phyloP scores from a whole-genome alignment of 2,888 invertebrate genomes.

The Ichneumon xanthorius region DNA sequence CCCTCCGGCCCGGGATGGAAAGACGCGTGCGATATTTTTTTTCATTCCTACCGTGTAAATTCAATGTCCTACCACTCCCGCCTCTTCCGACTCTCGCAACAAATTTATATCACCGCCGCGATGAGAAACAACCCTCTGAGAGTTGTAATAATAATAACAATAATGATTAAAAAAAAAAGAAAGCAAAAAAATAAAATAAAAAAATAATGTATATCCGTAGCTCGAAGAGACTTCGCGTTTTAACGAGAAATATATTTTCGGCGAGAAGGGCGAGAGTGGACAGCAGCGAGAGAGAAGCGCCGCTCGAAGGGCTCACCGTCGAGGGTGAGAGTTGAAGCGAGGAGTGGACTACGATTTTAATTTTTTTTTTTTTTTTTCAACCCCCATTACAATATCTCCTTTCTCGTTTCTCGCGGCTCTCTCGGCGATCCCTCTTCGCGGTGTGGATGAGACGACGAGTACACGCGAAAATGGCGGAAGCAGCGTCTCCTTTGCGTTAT shows the following conservation, averaged over 20 bases:
- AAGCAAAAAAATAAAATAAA: neutral
- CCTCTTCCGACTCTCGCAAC: conserved; percentile 30
- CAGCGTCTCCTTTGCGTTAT: conserved; percentile 40
- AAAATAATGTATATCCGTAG: neutral
- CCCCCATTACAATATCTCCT: conserved; percentile 20
- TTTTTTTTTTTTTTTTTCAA: conserved; percentile 54
- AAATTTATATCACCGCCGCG: conserved; percentile 42
- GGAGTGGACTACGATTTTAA: conserved; percentile 64
- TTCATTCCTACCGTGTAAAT: conserved; percentile 55
- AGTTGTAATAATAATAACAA: conserved; percentile 42
- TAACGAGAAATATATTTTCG: conserved; percentile 66
- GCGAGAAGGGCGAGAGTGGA: conserved; percentile 50
- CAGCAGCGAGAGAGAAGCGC: conserved; percentile 12
- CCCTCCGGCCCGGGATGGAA: conserved; percentile 47
- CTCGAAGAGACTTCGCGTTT: conserved; percentile 50
- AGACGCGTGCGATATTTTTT: conserved; percentile 68
- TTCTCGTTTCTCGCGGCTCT: conserved; percentile 33
- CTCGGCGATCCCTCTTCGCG: conserved; percentile 25
- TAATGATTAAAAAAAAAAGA: conserved; percentile 4
- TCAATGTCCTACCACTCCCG: conserved; percentile 43
- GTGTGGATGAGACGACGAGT: conserved; percentile 41
- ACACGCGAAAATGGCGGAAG: conserved; percentile 68
- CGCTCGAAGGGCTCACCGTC: conserved; percentile 39
- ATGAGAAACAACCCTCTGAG: conserved; percentile 43
- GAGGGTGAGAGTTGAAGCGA: conserved; percentile 44